Base-by-base conservation (phyloP, 2,113 vertebrate genomes). In the Numenius arquata region DNA sequence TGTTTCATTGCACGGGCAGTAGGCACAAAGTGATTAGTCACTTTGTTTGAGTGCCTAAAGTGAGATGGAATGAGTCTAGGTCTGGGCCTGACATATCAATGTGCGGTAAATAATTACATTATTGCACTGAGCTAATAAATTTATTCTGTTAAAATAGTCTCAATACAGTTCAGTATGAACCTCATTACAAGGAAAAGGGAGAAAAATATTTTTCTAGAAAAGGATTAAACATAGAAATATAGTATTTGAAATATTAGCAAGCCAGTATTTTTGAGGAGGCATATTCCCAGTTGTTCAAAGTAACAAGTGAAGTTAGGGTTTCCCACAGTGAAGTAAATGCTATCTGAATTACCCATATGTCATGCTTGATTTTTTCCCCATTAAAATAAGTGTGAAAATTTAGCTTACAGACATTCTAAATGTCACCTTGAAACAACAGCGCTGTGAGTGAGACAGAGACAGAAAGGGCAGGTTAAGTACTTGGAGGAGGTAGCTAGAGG, bases 331-430 rank as follows among this genome's bases (percentile, higher is more conserved):
- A 93, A 95, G 62, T 79, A 90, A 93, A 95, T 73, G 81, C 20
- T 95, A 62, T 79, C 66, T 95, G 86, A 91, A 72, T 85, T 90
- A 85, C 14, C 29, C 67, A 66, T 58, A 78, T 73, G 80, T 68
- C 77, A 92, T 76, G 66, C 77, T 87, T 9, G 12, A 87, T 72
- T 87, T 95, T 89, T 92, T 55, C 17, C 9, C 50, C 66, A 73
- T 89, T 96, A 91, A 93, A 95, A 76, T 71, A 80, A 82, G n/a
- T 34, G 53, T 89, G 47, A 76, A 91, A 91, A 82, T 93, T 75
- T 91, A 0, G 14, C 80, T 89, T 72, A 88, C 50, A 85, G 90
- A 52, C 70, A 26, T 90, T 93, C 26, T 89, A 92, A 96, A 93
- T 96, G 84, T 95, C 92, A 95, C 71, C 48, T 85, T 58, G 88